Conservation (phyloP, 2,888 invertebrate species). For the Drosophila paranaensis region DNA sequence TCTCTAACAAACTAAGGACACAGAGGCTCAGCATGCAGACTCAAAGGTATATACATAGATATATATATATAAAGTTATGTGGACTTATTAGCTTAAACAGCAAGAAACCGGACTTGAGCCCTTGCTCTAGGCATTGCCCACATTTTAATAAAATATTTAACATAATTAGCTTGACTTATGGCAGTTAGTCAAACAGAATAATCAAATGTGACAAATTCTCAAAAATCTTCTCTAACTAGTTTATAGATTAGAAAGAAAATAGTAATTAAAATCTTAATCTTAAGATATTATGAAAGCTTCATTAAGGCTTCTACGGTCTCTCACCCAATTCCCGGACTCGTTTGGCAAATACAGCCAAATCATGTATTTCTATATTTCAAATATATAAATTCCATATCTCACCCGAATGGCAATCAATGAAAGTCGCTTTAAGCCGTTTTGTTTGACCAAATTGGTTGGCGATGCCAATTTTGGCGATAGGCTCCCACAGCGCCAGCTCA, state of each 20-base stretch:
- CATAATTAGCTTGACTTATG: conserved; percentile 1
- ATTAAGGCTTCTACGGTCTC: neutral
- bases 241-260: neutral
- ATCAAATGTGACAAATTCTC: neutral
- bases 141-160: neutral
- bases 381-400: conserved; percentile 11
- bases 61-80: neutral
- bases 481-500: conserved; percentile 9
- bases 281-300: neutral
- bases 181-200: neutral
- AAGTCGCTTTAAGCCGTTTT: conserved; percentile 47
- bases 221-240: neutral
- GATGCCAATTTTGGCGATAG: conserved; percentile 43
- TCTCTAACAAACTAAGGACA: conserved; percentile 36
- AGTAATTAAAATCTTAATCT: neutral
- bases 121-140: neutral
- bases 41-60: neutral
- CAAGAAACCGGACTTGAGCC: neutral
- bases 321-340: conserved; percentile 3
- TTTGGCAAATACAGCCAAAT: neutral
- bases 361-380: neutral
- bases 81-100: neutral
- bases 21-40: neutral
- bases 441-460: conserved; percentile 45
- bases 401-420: conserved; percentile 30